Evolutionary conservation across 1,140 invertebrate species (phyloP), one percentile per base, ranked within the genome.

Genomic region (Lucilia cuprina): DNA sequence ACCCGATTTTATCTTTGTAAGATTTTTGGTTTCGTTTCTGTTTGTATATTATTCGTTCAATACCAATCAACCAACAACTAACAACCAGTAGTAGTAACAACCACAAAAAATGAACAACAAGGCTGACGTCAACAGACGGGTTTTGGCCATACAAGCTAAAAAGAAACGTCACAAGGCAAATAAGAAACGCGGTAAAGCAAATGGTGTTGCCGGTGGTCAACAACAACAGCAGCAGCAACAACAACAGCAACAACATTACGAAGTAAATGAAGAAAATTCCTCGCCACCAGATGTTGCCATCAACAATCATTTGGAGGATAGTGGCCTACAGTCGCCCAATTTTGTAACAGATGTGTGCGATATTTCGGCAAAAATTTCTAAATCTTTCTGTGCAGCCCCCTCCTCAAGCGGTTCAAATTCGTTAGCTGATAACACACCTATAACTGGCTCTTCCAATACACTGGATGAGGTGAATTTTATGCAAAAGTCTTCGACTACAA

Each of bases 141-240:
- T 97, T 90, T 93, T 96, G 91, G 95, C 96, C 89, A 97, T 97
- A 89, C 95, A 96, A 93, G 96, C 96, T 85, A 97, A 97, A 93
- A 97, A 97, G 92, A 96, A 96, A 91, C 93, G 96, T 85, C 95
- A 96, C 92, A 96, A 96, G 95, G 93, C 94, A 83, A 94, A 93
- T 86, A 96, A 96, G 91, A 96, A 96, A 92, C 96, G 96, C 93
- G 93, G 92, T 88, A 91, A 90, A 88, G 87, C 89, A 82, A 91
- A 91, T 85, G 89, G 88, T 84, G 86, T 85, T 55, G 85, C 83
- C 78, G 84, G 85, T 84, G 83, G 82, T 82, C 74, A 70, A 70
- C 65, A 70, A 25, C 65, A 70, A 19, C 83, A 70, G 47, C 25
- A 80, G 75, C 83, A 85, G 60, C 13, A 8, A 30, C 41, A 70